Conservation (phyloP, 23 tunicate genomes). For the Clavelina lepadiformis region DNA sequence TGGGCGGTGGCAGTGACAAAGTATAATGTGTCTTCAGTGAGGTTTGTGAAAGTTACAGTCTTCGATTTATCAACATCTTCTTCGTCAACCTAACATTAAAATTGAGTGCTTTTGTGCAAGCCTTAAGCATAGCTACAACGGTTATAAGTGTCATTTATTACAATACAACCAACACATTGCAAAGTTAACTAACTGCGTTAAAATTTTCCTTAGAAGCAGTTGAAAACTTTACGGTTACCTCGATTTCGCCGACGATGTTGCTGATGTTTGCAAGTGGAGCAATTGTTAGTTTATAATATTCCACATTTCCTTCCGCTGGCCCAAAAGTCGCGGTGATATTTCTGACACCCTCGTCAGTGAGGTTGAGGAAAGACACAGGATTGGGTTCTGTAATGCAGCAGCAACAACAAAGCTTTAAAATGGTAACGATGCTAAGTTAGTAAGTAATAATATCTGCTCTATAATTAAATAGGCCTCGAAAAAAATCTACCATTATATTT, state of each 20-base stretch:
- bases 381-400: conserved; percentile 35
- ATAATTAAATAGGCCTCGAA: too few relatives aligned
- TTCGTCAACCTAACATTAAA: conserved; percentile 9
- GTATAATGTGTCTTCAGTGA: conserved; percentile 14
- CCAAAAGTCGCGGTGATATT: conserved; percentile 20
- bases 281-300: conserved; percentile 24
- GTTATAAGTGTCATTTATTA: too few relatives aligned
- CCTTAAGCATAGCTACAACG: too few relatives aligned
- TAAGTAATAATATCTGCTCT: too few relatives aligned
- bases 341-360: conserved; percentile 9
- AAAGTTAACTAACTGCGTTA: too few relatives aligned
- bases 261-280: conserved; percentile 12
- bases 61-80: conserved; percentile 1
- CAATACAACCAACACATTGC: too few relatives aligned
- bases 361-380: conserved; percentile 16
- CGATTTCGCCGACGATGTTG: conserved; percentile 5
- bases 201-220: too few relatives aligned
- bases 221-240: not conserved
- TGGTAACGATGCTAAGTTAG: too few relatives aligned
- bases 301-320: conserved; percentile 22
- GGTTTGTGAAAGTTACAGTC: conserved; percentile 15
- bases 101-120: too few relatives aligned
- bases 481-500: too few relatives aligned
- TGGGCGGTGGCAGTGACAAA: conserved; percentile 26
- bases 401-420: too few relatives aligned